These are phyloP conservation scores for Macroglossus sobrinus DNA, from an alignment of 2,113 vertebrate species.

Conservation along the genomic window DNA sequence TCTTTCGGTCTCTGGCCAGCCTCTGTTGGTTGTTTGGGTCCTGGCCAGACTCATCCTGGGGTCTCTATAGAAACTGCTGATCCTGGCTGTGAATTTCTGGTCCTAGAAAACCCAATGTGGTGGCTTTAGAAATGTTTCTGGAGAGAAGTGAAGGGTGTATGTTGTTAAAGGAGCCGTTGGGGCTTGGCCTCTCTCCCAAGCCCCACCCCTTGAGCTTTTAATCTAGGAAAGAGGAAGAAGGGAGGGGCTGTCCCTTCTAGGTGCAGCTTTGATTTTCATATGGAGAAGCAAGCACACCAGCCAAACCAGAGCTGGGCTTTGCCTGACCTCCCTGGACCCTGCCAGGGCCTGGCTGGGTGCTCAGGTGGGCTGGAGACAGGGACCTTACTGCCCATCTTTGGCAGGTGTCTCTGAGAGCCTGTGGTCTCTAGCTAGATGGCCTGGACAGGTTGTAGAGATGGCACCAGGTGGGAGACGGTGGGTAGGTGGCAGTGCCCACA, in stretches of 20 bases:
- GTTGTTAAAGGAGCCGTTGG: slow-evolving; percentile 30
- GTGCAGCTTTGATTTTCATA: background rate
- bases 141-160: slow-evolving; percentile 53
- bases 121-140: slow-evolving; percentile 70
- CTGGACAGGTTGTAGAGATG: background rate
- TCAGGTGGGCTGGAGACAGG: background rate
- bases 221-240: background rate
- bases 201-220: background rate
- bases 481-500: background rate
- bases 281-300: background rate
- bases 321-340: background rate
- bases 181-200: slow-evolving; percentile 10
- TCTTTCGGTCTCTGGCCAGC: slow-evolving; percentile 52
- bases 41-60: slow-evolving; percentile 68
- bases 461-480: background rate
- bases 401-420: background rate
- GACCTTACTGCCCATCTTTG: background rate
- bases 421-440: background rate
- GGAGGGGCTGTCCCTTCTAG: background rate
- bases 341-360: background rate
- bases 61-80: slow-evolving; percentile 78
- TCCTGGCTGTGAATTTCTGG: slow-evolving; percentile 70
- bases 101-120: slow-evolving; percentile 64
- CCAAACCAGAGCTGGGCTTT: background rate
- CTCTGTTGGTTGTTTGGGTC: slow-evolving; percentile 63